Percentiles rank a stretch among this genome's conserved stretches.
phyloP scores from a whole-genome alignment of 2,797 vertebrate genomes.

The Sebastes cheni region DNA sequence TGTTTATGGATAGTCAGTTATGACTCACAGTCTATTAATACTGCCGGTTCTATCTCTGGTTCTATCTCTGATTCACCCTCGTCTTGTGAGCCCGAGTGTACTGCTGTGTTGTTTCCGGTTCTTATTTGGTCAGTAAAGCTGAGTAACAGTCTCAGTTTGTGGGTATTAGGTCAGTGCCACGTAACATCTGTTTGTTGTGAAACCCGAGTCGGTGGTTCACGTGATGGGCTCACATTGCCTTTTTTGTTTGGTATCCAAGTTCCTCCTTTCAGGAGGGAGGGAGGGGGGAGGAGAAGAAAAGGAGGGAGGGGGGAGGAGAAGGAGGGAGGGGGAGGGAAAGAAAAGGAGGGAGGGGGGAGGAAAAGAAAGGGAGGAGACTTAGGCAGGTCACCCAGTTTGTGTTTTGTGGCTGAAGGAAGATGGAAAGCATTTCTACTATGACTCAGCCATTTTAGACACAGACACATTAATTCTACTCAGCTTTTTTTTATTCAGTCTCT shows the following conservation, averaged over 20 bases:
- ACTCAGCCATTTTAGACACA: constrained; percentile 65
- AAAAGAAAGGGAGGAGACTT: constrained; percentile 19
- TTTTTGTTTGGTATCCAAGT: constrained; percentile 86
- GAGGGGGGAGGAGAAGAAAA: no score
- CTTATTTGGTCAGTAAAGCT: constrained; percentile 25
- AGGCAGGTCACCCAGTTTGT: constrained; percentile 62
- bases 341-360: background rate
- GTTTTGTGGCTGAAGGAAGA: constrained; percentile 55
- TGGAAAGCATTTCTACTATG: constrained; percentile 65
- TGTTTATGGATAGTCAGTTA: background rate
- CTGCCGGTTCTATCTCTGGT: no score
- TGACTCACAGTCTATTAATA: constrained; percentile 38
- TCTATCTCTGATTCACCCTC: background rate
- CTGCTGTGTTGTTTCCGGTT: constrained; percentile 19
- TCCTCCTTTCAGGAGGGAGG: constrained; percentile 69
- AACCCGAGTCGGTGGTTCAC: constrained; percentile 85
- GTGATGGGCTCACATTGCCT: constrained; percentile 84
- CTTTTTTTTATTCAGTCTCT: background rate
- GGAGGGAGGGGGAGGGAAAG: background rate
- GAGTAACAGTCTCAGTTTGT: constrained; percentile 43
- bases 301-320: no score
- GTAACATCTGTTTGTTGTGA: constrained; percentile 97
- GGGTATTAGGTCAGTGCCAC: constrained; percentile 68
- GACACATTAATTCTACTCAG: constrained; percentile 1
- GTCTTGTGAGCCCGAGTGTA: constrained; percentile 4